Evolutionary conservation across 2,113 vertebrate genomes (phyloP).

Genomic region (Zosterops borbonicus): DNA sequence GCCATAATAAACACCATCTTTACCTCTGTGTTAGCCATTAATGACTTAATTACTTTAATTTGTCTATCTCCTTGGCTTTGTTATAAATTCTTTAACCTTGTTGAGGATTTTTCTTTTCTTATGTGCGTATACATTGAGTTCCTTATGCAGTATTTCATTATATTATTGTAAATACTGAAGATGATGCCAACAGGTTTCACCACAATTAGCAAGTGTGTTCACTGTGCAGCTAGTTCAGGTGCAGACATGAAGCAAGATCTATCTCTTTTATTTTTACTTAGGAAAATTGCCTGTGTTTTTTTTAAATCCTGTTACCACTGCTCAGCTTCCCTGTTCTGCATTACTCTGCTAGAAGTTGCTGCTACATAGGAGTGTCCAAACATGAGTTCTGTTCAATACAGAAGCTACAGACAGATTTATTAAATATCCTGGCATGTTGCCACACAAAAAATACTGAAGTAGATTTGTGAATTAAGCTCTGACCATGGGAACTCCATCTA

Average conservation of each 20-base stretch:
- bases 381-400: background rate
- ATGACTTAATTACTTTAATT: background rate
- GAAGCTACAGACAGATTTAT: background rate
- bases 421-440: background rate
- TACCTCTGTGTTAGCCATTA: background rate
- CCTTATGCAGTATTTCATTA: background rate
- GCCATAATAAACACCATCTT: background rate
- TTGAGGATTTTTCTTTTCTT: background rate
- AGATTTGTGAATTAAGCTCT: background rate
- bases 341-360: background rate
- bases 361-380: rapidly evolving
- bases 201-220: background rate
- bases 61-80: background rate
- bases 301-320: background rate
- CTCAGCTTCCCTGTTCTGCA: background rate
- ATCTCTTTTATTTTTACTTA: background rate
- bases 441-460: background rate
- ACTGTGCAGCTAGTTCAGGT: background rate
- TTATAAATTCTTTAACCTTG: background rate
- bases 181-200: background rate
- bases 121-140: background rate
- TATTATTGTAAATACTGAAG: background rate
- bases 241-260: background rate
- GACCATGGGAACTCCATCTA: background rate
- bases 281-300: background rate